Conservation (phyloP, 2,797 vertebrate genomes). For the Acanthopagrus latus region DNA sequence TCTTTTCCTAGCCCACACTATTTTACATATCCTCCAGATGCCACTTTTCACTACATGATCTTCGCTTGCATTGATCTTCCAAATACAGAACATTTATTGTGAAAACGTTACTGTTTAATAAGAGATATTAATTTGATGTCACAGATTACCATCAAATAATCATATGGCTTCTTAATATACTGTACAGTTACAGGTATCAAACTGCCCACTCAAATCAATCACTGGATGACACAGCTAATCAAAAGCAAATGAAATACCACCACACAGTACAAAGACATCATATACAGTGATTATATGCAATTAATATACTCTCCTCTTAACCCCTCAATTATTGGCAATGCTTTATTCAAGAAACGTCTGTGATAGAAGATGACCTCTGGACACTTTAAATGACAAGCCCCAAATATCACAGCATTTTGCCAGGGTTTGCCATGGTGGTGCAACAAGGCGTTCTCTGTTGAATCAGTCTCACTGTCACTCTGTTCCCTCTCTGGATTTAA, state of each 20-base stretch:
- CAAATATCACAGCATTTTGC: conserved; percentile 1
- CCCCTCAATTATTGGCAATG: background rate
- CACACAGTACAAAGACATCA: background rate
- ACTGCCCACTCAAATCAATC: background rate
- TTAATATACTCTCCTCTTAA: conserved; percentile 1
- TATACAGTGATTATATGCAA: background rate
- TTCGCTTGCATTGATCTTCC: background rate
- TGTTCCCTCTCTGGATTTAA: no score
- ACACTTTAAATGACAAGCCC: background rate
- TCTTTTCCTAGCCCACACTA: background rate
- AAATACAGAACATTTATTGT: background rate
- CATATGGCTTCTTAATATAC: background rate
- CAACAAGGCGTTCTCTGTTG: no score
- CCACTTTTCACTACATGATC: conserved; percentile 15
- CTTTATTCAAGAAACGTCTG: conserved; percentile 17
- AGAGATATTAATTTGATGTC: background rate
- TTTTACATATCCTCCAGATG: conserved; percentile 18
- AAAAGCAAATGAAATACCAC: background rate
- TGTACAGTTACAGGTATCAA: no score
- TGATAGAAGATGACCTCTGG: conserved; percentile 10
- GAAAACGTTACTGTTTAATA: background rate
- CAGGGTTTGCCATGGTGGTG: background rate
- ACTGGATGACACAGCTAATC: background rate
- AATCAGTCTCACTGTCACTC: no score
- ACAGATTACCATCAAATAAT: background rate